Evolutionary conservation across 2,113 vertebrate species (phyloP).

Genomic region (Chaetodon auriga): DNA sequence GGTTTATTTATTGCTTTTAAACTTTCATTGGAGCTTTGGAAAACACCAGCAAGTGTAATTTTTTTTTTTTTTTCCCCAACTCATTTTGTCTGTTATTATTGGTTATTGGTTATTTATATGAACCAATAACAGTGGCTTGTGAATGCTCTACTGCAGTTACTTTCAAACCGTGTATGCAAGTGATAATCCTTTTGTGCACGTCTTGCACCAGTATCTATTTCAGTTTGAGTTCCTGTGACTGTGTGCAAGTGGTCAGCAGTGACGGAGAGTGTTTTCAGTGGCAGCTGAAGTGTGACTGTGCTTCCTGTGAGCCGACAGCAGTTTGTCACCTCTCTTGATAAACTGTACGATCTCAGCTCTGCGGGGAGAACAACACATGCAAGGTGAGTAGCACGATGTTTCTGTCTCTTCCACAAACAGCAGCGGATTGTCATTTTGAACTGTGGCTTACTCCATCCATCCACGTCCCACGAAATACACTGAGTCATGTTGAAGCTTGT

Average conservation of each 20-base stretch:
- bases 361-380: not conserved
- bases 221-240: not conserved
- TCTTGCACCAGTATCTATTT: slow-evolving; percentile 4
- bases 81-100: too few species aligned
- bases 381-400: slow-evolving; percentile 3
- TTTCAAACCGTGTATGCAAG: too few species aligned
- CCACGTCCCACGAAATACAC: not conserved
- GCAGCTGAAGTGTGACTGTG: not conserved
- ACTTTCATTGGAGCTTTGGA: too few species aligned
- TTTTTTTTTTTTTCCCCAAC: too few species aligned
- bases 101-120: too few species aligned
- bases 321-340: not conserved
- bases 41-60: too few species aligned
- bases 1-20: too few species aligned
- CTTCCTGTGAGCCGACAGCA: slow-evolving; percentile 12
- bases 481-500: not conserved
- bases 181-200: not conserved
- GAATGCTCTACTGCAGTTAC: too few species aligned
- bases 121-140: too few species aligned
- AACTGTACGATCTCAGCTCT: not conserved
- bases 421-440: not conserved
- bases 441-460: not conserved
- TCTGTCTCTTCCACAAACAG: not conserved
- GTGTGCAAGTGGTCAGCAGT: slow-evolving; percentile 2
- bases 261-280: not conserved